Evolutionary conservation across 2,888 invertebrate genomes (phyloP).

Genomic region (Hirtodrosophila cameraria): DNA sequence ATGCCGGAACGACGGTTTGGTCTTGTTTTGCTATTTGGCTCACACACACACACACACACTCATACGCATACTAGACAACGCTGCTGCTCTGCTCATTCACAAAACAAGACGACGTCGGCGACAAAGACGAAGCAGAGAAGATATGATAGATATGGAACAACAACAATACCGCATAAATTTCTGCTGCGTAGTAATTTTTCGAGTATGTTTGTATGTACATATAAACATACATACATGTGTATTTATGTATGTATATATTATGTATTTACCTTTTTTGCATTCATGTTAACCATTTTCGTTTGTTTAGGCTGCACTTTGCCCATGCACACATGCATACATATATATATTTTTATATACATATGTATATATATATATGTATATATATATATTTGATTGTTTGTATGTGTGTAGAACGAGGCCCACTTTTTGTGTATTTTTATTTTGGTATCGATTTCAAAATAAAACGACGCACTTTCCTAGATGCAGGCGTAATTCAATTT

Average conservation of each 20-base stretch:
- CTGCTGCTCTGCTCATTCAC: slow-evolving; percentile 64
- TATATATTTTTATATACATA: slow-evolving; percentile 17
- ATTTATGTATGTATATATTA: slow-evolving; percentile 1
- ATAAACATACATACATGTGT: slow-evolving; percentile 6
- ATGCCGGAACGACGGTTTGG: slow-evolving; percentile 51
- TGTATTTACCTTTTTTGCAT: slow-evolving; percentile 67
- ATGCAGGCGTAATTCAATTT: slow-evolving; percentile 53
- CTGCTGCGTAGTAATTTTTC: slow-evolving; percentile 78
- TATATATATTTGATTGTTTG: slow-evolving; percentile 32
- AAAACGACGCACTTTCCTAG: slow-evolving; percentile 75
- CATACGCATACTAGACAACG: slow-evolving; percentile 47
- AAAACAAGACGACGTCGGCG: slow-evolving; percentile 57
- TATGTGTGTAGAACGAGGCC: slow-evolving; percentile 46
- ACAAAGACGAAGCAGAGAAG: slow-evolving; percentile 61
- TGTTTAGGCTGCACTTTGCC: slow-evolving; percentile 59
- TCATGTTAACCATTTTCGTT: slow-evolving; percentile 54
- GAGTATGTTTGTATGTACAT: slow-evolving; percentile 37
- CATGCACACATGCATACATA: slow-evolving; percentile 20
- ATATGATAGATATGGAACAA: slow-evolving; percentile 78
- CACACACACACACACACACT: slow-evolving; percentile 25
- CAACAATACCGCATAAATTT: slow-evolving; percentile 73
- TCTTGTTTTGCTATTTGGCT: slow-evolving; percentile 59
- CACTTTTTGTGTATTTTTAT: slow-evolving; percentile 67
- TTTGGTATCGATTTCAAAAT: slow-evolving; percentile 79
- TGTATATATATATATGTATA: slow-evolving; percentile 9